Base-by-base conservation (phyloP, 2,113 vertebrate genomes). In the Anguilla rostrata region DNA sequence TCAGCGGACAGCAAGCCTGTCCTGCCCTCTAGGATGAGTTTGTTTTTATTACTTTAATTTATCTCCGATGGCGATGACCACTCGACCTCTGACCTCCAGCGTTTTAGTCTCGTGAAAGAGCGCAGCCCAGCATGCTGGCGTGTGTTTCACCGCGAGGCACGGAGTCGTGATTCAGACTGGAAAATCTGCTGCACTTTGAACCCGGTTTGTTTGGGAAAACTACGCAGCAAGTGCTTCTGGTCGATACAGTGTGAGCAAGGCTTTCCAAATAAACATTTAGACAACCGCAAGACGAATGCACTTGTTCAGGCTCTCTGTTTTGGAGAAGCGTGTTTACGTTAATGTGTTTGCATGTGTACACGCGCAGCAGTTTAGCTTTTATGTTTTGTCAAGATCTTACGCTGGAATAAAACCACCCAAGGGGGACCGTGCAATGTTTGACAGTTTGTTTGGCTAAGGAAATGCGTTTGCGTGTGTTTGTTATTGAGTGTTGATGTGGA, bases 261-360 rank as follows among this genome's bases (percentile, higher is more conserved):
- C 88, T 86, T 91, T 91, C 89, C 63, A 87, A 90, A 92, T 94
- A 95, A 96, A 94, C 94, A 96, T 96, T 96, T 94, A 91, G 91
- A 93, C 93, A 94, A 93, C 92, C 93, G 26, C n/a, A 34, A 75
- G 71, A 75, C 92, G 93, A 94, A 94, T 94, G 93, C 93, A 94
- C 83, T 90, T 88, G 39, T 89, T 92, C 87, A 85, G 91, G 83
- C 84, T 20, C 86, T 81, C 85, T 88, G 89, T 91, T 90, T 87
- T 39, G 78, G 86, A 87, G 86, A 40, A 88, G 90, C 81, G 63
- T 92, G 92, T 94, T 94, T 93, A 90, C 92, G 92, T 92, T 90
- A 41, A 87, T 89, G 84, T 89, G 89, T 86, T 92, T 87, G 57
- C 71, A 88, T 89, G 84, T 91, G 90, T 88, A 80, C 83, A 84